phyloP scores from a whole-genome alignment of 2,888 invertebrate species.

The Sphaeridia pumilis region DNA sequence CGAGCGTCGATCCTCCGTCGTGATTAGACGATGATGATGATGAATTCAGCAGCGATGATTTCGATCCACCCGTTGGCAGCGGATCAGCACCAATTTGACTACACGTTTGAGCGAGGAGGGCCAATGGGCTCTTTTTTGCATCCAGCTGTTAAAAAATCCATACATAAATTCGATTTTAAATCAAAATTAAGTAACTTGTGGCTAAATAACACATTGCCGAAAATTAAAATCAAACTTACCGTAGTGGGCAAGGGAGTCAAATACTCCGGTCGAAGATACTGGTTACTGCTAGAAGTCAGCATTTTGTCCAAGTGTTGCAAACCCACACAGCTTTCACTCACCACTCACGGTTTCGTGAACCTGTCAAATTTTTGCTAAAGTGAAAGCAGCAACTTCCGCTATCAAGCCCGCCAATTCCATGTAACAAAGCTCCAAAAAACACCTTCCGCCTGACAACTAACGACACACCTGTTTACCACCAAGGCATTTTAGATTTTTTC shows the following conservation, averaged over 20 bases:
- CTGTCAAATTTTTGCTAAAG: too few species aligned
- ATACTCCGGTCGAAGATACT: constrained; percentile 93
- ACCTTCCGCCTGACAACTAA: too few species aligned
- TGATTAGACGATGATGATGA: constrained; percentile 9
- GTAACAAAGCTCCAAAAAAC: too few species aligned
- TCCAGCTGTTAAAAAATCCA: constrained; percentile 62
- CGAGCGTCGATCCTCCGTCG: constrained; percentile 5
- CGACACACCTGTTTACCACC: too few species aligned
- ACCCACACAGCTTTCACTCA: too few species aligned
- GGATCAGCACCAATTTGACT: constrained; percentile 90
- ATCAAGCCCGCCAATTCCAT: too few species aligned
- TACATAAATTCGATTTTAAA: neutral
- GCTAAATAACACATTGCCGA: too few species aligned
- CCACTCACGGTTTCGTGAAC: too few species aligned
- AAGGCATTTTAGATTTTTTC: too few species aligned
- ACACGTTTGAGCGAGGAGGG: constrained; percentile 90
- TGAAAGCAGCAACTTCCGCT: too few species aligned
- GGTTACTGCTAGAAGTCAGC: constrained; percentile 45
- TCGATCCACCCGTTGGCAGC: constrained; percentile 45
- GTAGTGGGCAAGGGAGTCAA: constrained; percentile 84
- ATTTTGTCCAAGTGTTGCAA: too few species aligned
- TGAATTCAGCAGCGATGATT: constrained; percentile 11
- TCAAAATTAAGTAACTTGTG: too few species aligned
- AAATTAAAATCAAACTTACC: constrained; percentile 54
- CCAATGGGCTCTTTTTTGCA: constrained; percentile 93